These are phyloP conservation scores for Oscheius myriophilus DNA, from an alignment of 2,888 invertebrate species.

Conservation along the genomic window DNA sequence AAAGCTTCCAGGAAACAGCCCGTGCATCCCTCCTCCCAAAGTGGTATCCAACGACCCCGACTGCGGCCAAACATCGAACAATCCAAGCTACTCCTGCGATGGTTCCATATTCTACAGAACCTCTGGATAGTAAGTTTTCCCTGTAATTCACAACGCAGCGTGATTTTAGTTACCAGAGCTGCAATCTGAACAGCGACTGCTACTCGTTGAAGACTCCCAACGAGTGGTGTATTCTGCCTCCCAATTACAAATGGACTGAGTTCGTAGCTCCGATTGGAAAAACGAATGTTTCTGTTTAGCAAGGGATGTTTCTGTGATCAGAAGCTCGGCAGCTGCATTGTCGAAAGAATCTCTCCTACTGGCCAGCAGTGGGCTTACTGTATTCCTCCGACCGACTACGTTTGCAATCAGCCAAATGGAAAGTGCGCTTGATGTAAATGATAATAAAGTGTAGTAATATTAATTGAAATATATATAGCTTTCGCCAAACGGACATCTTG, in stretches of 20 bases:
- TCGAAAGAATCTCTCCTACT: slow-evolving; percentile 3
- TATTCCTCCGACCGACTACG: neutral
- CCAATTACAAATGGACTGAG: slow-evolving; percentile 18
- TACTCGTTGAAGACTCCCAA: slow-evolving; percentile 9
- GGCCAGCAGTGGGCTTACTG: slow-evolving; percentile 19
- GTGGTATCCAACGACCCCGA: neutral
- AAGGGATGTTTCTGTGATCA: slow-evolving; percentile 28
- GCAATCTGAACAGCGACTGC: slow-evolving; percentile 7
- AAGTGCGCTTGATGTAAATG: neutral
- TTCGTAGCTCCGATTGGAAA: too few relatives aligned
- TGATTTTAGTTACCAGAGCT: slow-evolving; percentile 8
- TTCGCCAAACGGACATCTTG: too few relatives aligned
- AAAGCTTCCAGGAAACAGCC: neutral
- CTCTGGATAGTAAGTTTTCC: slow-evolving; percentile 8
- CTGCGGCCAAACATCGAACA: slow-evolving; percentile 2
- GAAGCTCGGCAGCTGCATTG: slow-evolving; percentile 19
- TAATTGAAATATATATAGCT: too few relatives aligned
- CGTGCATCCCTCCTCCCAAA: neutral
- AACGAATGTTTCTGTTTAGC: too few relatives aligned
- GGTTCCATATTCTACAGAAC: slow-evolving; percentile 12
- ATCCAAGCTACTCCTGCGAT: slow-evolving; percentile 23
- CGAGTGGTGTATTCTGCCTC: slow-evolving; percentile 16
- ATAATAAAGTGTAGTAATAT: too few relatives aligned
- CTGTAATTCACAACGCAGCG: too few relatives aligned
- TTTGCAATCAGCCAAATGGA: slow-evolving; percentile 9